Percentiles rank a stretch among this genome's conserved stretches.
These are phyloP conservation scores for Thinocorus orbignyianus DNA, from an alignment of 2,113 vertebrate species.

Conservation along the genomic window DNA sequence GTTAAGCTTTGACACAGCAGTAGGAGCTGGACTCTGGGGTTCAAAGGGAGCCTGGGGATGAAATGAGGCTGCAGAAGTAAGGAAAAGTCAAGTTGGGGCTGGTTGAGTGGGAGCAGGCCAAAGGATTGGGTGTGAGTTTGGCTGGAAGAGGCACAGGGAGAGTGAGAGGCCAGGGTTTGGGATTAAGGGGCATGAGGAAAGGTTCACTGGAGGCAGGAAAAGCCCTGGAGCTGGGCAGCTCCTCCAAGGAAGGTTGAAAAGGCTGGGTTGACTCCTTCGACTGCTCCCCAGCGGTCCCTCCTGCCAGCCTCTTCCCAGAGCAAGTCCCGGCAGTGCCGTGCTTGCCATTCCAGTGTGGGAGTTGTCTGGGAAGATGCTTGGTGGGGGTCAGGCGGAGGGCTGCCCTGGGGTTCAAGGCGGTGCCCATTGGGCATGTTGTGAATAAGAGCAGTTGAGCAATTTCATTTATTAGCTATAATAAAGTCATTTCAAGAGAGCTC, in stretches of 20 bases:
- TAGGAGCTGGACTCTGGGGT: neutral
- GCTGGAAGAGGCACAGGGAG: neutral
- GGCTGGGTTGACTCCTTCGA: neutral
- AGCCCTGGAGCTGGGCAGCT: neutral
- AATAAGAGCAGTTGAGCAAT: slow-evolving; percentile 14
- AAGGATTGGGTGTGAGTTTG: neutral
- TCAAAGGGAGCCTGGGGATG: neutral
- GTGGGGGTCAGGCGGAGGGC: neutral
- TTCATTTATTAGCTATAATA: neutral
- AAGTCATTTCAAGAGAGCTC: neutral
- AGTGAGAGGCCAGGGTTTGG: neutral
- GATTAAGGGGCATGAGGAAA: neutral
- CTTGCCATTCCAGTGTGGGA: neutral
- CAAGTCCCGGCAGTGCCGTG: accelerated
- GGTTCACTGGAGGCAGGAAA: neutral
- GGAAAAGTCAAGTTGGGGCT: accelerated
- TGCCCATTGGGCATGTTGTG: neutral
- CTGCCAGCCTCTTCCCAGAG: neutral
- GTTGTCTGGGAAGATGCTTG: neutral
- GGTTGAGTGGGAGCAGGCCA: neutral
- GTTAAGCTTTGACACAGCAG: neutral
- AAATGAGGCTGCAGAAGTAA: neutral
- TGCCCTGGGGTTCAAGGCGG: neutral
- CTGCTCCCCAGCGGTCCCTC: neutral
- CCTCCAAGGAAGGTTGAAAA: neutral